Base-by-base conservation (phyloP, 2,888 invertebrate genomes). In the Exocentrus adspersus region DNA sequence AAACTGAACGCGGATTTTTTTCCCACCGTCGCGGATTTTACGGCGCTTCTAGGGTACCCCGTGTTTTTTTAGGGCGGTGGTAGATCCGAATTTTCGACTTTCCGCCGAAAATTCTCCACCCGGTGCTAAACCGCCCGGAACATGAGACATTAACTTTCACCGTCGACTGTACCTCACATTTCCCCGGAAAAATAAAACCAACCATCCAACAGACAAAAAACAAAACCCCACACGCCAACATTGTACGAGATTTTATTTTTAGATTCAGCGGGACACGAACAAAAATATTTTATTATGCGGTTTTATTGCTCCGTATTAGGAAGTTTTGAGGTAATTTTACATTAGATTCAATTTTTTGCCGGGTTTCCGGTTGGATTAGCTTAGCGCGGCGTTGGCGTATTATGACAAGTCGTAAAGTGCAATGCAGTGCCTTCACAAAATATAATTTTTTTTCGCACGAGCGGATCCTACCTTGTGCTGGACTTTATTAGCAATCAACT, bases 391-490 rank as follows among this genome's bases (percentile, higher is more conserved):
- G 70, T 64, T 65, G 53, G 59, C 61, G 68, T 65, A 70, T 70
- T 69, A 70, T 70, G 67, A 68, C 67, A 67, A 67, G 67, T 65
- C 70, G 67, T 70, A 70, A 70, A 70, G 67, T 62, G 62, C 59
- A 62, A 64, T 56, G 59, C 50, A 50, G 60, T 32, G 45, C 62
- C 54, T 50, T 60, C 32, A 57, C 56, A 63, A 65, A 69, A 67
- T 65, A 59, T 48, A 56, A 62, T 62, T 64, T 64, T n/a, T n/a
- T 62, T 69, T 57, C 41, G 24, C 28, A 20, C n/a, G 16, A 61
- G 24, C 32, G 19, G 45, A 48, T 16, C 14, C 30, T n/a, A 5
- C 12, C 5, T 19, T 7, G 9, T 4, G 6, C 32, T 37, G 3
- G 30, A 51, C 12, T 17, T 17, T 37, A 51, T 37, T 4, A 17